Evolutionary conservation across 1,140 invertebrate genomes (phyloP).

Genomic region (Calosoma granatense): DNA sequence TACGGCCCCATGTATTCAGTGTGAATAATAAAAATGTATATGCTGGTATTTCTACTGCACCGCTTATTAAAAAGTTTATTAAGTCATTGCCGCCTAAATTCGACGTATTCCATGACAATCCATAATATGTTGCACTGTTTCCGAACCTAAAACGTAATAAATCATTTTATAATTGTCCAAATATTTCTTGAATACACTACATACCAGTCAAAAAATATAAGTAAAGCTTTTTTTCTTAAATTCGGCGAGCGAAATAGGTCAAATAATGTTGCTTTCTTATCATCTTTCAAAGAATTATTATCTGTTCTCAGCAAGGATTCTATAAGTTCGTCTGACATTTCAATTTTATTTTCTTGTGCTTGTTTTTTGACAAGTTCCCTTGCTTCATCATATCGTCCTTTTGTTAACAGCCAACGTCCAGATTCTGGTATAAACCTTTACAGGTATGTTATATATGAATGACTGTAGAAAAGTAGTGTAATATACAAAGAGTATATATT

Average conservation of each 20-base stretch:
- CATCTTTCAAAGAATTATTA: slow-evolving; percentile 32
- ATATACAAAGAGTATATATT: slow-evolving; percentile 11
- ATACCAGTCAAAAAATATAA: slow-evolving; percentile 72
- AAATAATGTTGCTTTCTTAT: slow-evolving; percentile 44
- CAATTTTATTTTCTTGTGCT: slow-evolving; percentile 54
- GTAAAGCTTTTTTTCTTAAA: slow-evolving; percentile 56
- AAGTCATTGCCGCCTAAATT: slow-evolving; percentile 63
- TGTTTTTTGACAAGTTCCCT: slow-evolving; percentile 55
- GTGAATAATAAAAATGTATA: slow-evolving; percentile 60
- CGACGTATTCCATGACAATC: slow-evolving; percentile 67
- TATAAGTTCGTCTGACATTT: slow-evolving; percentile 43
- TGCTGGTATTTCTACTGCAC: slow-evolving; percentile 65
- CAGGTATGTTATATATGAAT: too few species aligned
- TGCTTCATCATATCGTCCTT: slow-evolving; percentile 61
- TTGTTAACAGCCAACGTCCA: slow-evolving; percentile 66
- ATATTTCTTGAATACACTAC: too few species aligned
- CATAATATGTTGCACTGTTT: slow-evolving; percentile 71
- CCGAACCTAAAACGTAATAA: slow-evolving; percentile 49
- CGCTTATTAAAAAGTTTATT: slow-evolving; percentile 66
- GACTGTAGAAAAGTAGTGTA: slow-evolving; percentile 15
- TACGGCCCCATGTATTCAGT: slow-evolving; percentile 61
- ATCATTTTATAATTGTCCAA: background rate
- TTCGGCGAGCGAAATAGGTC: slow-evolving; percentile 62
- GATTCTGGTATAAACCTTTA: slow-evolving; percentile 73
- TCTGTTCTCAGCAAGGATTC: slow-evolving; percentile 40